phyloP scores from a whole-genome alignment of 2,113 vertebrate species.

The Chitala chitala region DNA sequence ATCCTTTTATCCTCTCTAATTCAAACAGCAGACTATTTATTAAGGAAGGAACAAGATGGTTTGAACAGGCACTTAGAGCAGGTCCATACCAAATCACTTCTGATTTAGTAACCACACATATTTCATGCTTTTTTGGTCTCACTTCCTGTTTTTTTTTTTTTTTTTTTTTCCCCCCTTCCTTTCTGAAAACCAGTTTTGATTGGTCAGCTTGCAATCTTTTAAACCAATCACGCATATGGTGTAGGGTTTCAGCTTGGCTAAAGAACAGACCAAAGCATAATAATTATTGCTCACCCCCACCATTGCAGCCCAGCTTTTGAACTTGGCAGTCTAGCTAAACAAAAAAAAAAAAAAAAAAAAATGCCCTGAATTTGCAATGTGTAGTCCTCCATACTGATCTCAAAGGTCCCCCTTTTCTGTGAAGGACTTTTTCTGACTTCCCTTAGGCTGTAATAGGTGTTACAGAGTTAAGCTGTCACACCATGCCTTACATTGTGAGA shows the following conservation, averaged over 20 bases:
- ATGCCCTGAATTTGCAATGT: neutral
- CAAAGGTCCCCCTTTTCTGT: neutral
- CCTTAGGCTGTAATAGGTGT: neutral
- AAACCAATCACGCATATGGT: neutral
- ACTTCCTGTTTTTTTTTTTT: too few species aligned
- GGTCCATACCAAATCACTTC: too few species aligned
- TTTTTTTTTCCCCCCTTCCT: too few species aligned
- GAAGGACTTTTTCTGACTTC: neutral
- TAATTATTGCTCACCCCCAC: too few species aligned
- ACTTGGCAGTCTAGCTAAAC: neutral
- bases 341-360: too few species aligned
- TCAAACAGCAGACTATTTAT: slow-evolving; percentile 34
- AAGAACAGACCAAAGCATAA: neutral
- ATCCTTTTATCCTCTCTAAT: slow-evolving; percentile 47
- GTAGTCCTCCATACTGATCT: neutral
- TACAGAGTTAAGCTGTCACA: too few species aligned
- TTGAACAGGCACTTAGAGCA: too few species aligned
- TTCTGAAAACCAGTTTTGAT: neutral
- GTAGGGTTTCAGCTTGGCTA: neutral
- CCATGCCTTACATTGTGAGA: too few species aligned
- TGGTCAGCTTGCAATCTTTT: neutral
- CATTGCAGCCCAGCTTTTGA: neutral
- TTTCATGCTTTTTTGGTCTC: too few species aligned
- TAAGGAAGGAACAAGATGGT: slow-evolving; percentile 34
- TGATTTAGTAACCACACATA: too few species aligned